Conservation (phyloP, 2,797 vertebrate species). For the Poliocrania exsul region DNA sequence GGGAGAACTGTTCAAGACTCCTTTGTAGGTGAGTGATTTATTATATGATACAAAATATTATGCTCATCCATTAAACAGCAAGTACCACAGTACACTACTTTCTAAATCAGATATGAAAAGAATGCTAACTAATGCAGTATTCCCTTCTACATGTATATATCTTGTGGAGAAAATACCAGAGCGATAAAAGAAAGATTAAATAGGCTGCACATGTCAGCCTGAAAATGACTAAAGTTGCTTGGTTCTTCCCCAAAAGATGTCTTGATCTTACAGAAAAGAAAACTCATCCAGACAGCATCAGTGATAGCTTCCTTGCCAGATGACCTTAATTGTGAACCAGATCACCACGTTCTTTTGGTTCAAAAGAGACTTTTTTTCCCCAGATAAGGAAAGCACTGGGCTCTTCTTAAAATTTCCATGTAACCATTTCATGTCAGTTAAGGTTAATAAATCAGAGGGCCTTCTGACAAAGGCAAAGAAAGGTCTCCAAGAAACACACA, state of each 20-base stretch:
- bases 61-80: constrained; percentile 78
- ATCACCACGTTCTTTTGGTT: background rate
- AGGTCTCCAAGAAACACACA: background rate
- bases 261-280: constrained; percentile 51
- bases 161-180: constrained; percentile 75
- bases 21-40: constrained; percentile 77
- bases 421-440: constrained; percentile 12
- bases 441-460: constrained; percentile 18
- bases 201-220: constrained; percentile 66
- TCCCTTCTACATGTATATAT: constrained; percentile 73
- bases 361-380: constrained; percentile 1
- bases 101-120: constrained; percentile 75
- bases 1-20: constrained; percentile 62
- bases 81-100: constrained; percentile 64
- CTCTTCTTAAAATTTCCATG: background rate
- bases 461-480: constrained; percentile 31
- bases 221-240: constrained; percentile 67
- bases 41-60: constrained; percentile 76
- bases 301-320: constrained; percentile 45
- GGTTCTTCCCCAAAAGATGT: constrained; percentile 35
- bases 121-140: constrained; percentile 71
- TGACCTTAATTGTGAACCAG: constrained; percentile 57
- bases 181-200: constrained; percentile 80
- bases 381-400: background rate
- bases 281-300: constrained; percentile 46